A percentile compares a stretch with the other conserved stretches of the same genome.
Evolutionary conservation across 1,140 invertebrate species (phyloP).

Genomic region (Helicoverpa armigera): DNA sequence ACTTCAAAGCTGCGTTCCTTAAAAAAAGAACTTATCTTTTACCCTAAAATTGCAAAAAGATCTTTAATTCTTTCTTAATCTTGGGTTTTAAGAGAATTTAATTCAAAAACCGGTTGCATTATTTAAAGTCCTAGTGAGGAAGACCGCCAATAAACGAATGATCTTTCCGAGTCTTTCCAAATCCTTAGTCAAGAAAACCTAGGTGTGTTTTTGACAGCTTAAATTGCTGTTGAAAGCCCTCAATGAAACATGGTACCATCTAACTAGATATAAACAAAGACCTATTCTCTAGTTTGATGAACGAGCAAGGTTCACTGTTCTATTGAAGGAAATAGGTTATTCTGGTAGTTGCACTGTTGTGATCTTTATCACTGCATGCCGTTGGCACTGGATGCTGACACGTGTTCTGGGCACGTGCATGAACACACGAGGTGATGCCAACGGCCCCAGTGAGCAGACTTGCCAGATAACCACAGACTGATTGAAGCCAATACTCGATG

Average conservation of each 20-base stretch:
- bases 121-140: too few species aligned
- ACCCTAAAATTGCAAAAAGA: too few species aligned
- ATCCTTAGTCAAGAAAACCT: too few species aligned
- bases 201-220: too few species aligned
- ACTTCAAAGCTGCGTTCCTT: too few species aligned
- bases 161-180: too few species aligned
- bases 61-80: too few species aligned
- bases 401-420: slow-evolving; percentile 11
- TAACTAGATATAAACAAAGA: not conserved
- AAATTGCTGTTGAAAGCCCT: too few species aligned
- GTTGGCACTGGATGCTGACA: slow-evolving; percentile 5
- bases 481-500: slow-evolving; percentile 6
- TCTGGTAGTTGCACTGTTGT: slow-evolving; percentile 37
- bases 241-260: not conserved
- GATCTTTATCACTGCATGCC: slow-evolving; percentile 30
- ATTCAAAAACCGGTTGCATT: too few species aligned
- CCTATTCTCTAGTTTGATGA: not conserved
- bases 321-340: slow-evolving; percentile 40
- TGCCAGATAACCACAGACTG: slow-evolving; percentile 29
- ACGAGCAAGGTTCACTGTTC: slow-evolving; percentile 35
- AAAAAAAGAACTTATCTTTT: too few species aligned
- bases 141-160: too few species aligned
- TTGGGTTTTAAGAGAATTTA: too few species aligned
- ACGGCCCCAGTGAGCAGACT: slow-evolving; percentile 14
- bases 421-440: slow-evolving; percentile 14